Evolutionary conservation across 1,140 invertebrate genomes (phyloP), one percentile per base, ranked within the genome.

Genomic region (Oscheius sp.): DNA sequence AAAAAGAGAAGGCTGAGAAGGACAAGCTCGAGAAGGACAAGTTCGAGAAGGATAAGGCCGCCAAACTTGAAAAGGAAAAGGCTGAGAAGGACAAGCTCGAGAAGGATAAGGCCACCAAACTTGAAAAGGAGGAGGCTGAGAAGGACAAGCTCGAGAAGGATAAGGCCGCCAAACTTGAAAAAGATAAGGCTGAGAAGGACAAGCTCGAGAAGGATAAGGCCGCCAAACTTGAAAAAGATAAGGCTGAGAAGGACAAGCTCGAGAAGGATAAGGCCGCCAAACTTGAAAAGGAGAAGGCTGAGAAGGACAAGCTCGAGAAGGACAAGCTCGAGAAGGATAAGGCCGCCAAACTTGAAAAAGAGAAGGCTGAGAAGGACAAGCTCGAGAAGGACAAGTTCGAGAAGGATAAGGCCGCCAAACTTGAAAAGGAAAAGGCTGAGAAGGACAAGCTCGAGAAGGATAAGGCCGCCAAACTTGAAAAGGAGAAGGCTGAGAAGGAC

Each of bases 151-250:
- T n/a, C n/a, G n/a, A 55, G 49, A 55, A 55, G 49, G 7, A 15
- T 26, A 26, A 55, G 7, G 28, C 15, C 15, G 7, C 7, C 7
- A 55, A 55, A 26, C 15, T 26, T 55, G 49, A 55, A 23, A 55
- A 55, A 26, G 49, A 55, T 55, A 55, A 55, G 49, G 28, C 49
- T 26, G 49, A 55, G 7, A 55, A 55, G 49, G 7, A 7, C 49
- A 55, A 55, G 23, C 49, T 55, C 49, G 49, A 55, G 49, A 55
- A 55, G 7, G 49, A 55, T 15, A 55, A 55, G 49, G 49, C 49
- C 49, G 49, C 15, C 7, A 55, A 55, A 26, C 7, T 13, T 55
- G 49, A 55, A 23, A 55, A 55, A 26, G 49, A 55, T 23, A 55
- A 55, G 7, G 49, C 49, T 23, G 49, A 55, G 28, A 55, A 55